Evolutionary conservation across 2,113 vertebrate species (phyloP).

Genomic region (Grallaria varia): DNA sequence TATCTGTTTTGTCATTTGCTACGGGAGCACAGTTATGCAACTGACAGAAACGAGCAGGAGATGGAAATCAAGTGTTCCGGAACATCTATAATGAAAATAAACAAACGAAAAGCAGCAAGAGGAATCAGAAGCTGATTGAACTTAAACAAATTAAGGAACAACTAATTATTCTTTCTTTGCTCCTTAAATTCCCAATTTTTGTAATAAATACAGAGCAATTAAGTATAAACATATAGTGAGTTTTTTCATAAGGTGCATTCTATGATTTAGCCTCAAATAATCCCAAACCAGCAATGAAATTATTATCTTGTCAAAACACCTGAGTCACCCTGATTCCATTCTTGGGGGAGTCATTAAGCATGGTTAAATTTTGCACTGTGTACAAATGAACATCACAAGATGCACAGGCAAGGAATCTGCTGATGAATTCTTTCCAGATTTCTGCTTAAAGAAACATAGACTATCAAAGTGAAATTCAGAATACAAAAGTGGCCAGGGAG

Average conservation of each 20-base stretch:
- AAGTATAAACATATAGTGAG: not conserved
- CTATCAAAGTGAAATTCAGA: not conserved
- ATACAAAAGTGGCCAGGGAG: not conserved
- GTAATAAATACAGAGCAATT: not conserved
- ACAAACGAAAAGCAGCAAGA: not conserved
- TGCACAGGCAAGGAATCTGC: not conserved
- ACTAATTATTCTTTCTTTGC: not conserved
- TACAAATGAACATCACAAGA: not conserved
- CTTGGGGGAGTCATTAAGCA: not conserved
- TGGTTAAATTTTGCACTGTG: not conserved
- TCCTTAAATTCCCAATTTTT: not conserved
- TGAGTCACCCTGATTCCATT: not conserved
- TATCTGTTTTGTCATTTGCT: not conserved
- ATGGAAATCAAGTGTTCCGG: not conserved
- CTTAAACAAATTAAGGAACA: not conserved
- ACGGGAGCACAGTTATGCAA: not conserved
- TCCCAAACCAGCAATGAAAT: not conserved
- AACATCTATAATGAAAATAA: not conserved
- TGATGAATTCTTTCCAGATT: not conserved
- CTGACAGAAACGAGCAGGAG: not conserved
- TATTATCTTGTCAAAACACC: not conserved
- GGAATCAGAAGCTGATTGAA: not conserved
- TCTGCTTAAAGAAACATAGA: not conserved
- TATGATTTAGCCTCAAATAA: not conserved
- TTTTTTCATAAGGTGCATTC: not conserved